Conservation (phyloP, 1,140 invertebrate species). For the Batillaria attramentaria region DNA sequence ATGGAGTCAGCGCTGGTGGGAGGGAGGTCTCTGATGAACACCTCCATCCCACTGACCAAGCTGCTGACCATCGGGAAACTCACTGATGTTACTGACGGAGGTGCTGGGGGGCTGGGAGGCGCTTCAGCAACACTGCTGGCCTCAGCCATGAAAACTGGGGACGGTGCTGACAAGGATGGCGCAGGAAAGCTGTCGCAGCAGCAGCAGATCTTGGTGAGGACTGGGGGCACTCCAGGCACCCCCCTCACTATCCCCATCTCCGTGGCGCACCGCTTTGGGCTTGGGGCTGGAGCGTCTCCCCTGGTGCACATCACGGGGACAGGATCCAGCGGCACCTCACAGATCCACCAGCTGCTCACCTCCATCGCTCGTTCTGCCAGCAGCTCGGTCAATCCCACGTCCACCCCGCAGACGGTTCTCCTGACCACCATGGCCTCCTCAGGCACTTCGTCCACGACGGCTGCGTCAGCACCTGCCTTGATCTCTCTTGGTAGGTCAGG, state of each 20-base stretch:
- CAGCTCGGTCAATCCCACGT: constrained; percentile 19
- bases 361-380: constrained; percentile 37
- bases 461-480: not conserved
- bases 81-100: constrained; percentile 1
- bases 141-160: constrained; percentile 20
- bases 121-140: constrained; percentile 22
- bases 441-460: not conserved
- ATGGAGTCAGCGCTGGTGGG: not conserved
- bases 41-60: constrained; percentile 26
- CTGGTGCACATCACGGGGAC: constrained; percentile 51
- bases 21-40: constrained; percentile 10
- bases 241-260: constrained; percentile 36
- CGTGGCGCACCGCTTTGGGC: constrained; percentile 36
- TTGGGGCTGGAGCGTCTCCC: constrained; percentile 31
- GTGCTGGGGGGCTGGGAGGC: not conserved
- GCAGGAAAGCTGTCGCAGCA: not conserved
- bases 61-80: constrained; percentile 22
- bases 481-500: constrained; percentile 8
- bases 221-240: not conserved
- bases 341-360: constrained; percentile 62
- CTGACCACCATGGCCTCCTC: constrained; percentile 19
- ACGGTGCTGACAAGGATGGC: not conserved
- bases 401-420: not conserved
- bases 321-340: constrained; percentile 46
- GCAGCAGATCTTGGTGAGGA: constrained; percentile 6